Evolutionary conservation across 2,888 invertebrate species (phyloP).

Genomic region (Opisthograptis luteolata): DNA sequence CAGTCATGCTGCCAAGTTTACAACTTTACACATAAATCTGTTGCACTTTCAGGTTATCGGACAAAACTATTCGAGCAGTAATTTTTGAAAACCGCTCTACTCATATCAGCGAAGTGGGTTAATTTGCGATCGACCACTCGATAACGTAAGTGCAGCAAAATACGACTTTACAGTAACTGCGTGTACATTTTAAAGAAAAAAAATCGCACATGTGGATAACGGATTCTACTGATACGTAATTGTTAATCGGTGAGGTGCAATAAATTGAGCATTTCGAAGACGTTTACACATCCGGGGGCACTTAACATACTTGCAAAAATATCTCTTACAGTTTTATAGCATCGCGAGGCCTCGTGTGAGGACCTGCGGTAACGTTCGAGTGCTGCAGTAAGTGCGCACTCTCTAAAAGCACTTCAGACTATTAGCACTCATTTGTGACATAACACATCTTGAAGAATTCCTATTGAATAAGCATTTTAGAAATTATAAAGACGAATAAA

Average conservation of each 20-base stretch:
- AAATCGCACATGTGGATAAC: slow-evolving; percentile 29
- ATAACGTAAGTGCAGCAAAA: slow-evolving; percentile 46
- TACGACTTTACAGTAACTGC: slow-evolving; percentile 21
- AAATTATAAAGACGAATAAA: slow-evolving; percentile 48
- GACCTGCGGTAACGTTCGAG: slow-evolving; percentile 32
- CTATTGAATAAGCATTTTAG: slow-evolving; percentile 49
- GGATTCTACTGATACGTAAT: slow-evolving; percentile 35
- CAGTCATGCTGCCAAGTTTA: slow-evolving; percentile 1
- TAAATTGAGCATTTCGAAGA: slow-evolving; percentile 48
- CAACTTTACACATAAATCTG: neutral
- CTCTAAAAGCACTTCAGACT: slow-evolving; percentile 65
- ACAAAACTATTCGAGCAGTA: slow-evolving; percentile 23
- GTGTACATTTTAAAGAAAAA: slow-evolving; percentile 29
- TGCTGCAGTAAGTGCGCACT: slow-evolving; percentile 46
- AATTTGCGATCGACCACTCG: slow-evolving; percentile 47
- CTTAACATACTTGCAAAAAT: slow-evolving; percentile 60
- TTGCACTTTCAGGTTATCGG: slow-evolving; percentile 13
- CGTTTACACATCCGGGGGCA: slow-evolving; percentile 46
- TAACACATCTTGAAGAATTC: slow-evolving; percentile 56
- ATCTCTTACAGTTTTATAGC: slow-evolving; percentile 49
- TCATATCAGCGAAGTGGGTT: slow-evolving; percentile 53
- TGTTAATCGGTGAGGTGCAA: slow-evolving; percentile 43
- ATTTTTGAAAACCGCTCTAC: slow-evolving; percentile 37
- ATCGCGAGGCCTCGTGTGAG: slow-evolving; percentile 40
- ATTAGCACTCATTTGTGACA: slow-evolving; percentile 63